Percentiles rank a stretch among this genome's conserved stretches.
These are phyloP conservation scores for Aplochiton taeniatus DNA, from an alignment of 2,797 vertebrate species.

Conservation along the genomic window DNA sequence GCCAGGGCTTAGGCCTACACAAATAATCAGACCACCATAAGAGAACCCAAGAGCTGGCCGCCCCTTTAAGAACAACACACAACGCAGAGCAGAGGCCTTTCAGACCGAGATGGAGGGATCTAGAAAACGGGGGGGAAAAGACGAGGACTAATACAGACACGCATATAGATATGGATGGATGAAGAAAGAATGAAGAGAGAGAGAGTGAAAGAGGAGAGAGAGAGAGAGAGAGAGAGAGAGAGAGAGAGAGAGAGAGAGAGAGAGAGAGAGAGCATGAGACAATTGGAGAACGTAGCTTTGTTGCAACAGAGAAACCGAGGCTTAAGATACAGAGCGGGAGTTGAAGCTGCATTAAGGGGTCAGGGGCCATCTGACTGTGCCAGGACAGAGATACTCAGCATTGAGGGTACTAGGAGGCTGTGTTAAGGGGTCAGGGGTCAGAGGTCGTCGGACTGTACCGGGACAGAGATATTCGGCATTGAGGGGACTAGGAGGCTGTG, in stretches of 20 bases:
- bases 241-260: slow-evolving; percentile 16
- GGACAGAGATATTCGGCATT: too few species aligned
- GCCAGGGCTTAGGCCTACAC: slow-evolving; percentile 55
- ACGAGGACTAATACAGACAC: too few species aligned
- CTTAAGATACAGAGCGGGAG: neutral
- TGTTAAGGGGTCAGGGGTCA: neutral
- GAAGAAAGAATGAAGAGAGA: slow-evolving; percentile 15
- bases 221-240: slow-evolving; percentile 17
- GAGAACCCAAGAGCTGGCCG: slow-evolving; percentile 60
- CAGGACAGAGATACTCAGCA: too few species aligned
- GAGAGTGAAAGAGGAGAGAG: slow-evolving; percentile 13
- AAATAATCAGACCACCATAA: slow-evolving; percentile 68
- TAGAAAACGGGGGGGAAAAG: too few species aligned
- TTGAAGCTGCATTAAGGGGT: neutral
- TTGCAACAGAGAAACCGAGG: neutral
- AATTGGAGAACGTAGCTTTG: slow-evolving; percentile 15
- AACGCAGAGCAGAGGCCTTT: slow-evolving; percentile 47
- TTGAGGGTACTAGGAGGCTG: too few species aligned
- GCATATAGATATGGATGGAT: slow-evolving; percentile 17
- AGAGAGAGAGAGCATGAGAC: slow-evolving; percentile 11
- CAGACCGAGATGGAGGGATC: slow-evolving; percentile 7
- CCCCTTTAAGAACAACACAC: slow-evolving; percentile 64
- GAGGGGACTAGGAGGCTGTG: too few species aligned
- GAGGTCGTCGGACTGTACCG: neutral
- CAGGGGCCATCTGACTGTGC: too few species aligned